These are phyloP conservation scores for Cyclophora punctaria DNA, from an alignment of 2,888 invertebrate genomes.

Conservation along the genomic window DNA sequence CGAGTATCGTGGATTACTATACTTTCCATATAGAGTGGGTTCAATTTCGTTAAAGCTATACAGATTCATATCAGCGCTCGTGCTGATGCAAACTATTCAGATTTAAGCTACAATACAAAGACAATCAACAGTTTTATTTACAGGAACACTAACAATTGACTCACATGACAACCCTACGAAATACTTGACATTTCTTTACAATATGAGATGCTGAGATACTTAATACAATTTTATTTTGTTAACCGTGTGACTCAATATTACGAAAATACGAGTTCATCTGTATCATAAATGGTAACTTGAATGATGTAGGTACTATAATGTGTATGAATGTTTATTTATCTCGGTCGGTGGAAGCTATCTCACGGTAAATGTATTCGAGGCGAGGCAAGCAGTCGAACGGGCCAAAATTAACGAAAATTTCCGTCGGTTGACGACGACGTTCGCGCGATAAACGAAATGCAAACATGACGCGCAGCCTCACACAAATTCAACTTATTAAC, in stretches of 20 bases:
- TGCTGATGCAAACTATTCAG: conserved; percentile 30
- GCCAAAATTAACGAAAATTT: conserved; percentile 50
- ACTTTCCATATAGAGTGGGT: conserved; percentile 57
- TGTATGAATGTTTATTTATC: conserved; percentile 12
- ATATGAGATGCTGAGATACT: too few relatives aligned
- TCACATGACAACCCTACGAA: too few relatives aligned
- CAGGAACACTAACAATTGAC: too few relatives aligned
- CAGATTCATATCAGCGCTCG: conserved; percentile 49
- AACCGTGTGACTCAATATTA: too few relatives aligned
- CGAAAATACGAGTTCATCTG: too few relatives aligned
- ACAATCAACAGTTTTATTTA: conserved; percentile 16
- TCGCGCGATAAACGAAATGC: conserved; percentile 47
- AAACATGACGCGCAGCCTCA: conserved; percentile 37
- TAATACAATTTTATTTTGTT: too few relatives aligned
- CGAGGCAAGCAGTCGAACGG: conserved; percentile 22
- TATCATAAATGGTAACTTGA: too few relatives aligned
- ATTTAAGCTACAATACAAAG: conserved; percentile 27
- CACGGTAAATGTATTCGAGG: conserved; percentile 1
- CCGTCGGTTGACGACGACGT: conserved; percentile 35
- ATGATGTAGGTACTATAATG: too few relatives aligned
- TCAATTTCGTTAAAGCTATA: conserved; percentile 57
- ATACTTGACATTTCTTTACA: too few relatives aligned
- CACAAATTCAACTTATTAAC: conserved; percentile 15
- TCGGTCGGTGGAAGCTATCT: conserved; percentile 24
- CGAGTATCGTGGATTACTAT: conserved; percentile 58